Conservation (phyloP, 1,140 invertebrate genomes). For the Zaprionus camerounensis region DNA sequence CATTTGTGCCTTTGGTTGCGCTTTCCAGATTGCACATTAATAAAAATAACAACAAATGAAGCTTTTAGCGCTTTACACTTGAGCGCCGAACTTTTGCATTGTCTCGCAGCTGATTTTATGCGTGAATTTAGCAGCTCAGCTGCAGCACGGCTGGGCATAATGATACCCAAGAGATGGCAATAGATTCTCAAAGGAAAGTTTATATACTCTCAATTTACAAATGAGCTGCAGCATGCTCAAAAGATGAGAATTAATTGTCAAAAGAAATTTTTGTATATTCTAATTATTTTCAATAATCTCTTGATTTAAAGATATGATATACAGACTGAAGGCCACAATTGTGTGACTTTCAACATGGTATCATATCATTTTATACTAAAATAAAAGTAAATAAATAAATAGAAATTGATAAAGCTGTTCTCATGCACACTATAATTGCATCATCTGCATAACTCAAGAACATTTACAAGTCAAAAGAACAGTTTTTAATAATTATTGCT, state of each 20-base stretch:
- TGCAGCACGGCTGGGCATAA: neutral
- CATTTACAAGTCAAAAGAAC: too few species aligned
- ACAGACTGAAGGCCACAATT: too few species aligned
- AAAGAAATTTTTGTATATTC: neutral
- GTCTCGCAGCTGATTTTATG: slow-evolving; percentile 58
- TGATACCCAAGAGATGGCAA: neutral
- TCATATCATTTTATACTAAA: neutral
- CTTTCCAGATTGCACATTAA: slow-evolving; percentile 38
- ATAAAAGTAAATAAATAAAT: neutral
- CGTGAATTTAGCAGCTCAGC: slow-evolving; percentile 5
- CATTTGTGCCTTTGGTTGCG: slow-evolving; percentile 3
- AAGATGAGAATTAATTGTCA: neutral
- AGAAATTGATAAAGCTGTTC: too few species aligned
- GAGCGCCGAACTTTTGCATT: slow-evolving; percentile 37
- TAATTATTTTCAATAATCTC: neutral
- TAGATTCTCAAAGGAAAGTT: neutral
- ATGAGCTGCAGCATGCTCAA: neutral
- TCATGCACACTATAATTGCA: too few species aligned
- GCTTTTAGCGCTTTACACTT: slow-evolving; percentile 25
- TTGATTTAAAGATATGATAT: neutral
- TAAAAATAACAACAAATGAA: slow-evolving; percentile 42
- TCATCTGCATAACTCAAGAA: too few species aligned
- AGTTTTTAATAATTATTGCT: too few species aligned
- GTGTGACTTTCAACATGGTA: too few species aligned
- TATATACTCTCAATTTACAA: neutral